A percentile compares a stretch with the other conserved stretches of the same genome.
These are phyloP conservation scores for Saguinus imperator DNA, from an alignment of 2,113 vertebrate species.

Conservation along the genomic window DNA sequence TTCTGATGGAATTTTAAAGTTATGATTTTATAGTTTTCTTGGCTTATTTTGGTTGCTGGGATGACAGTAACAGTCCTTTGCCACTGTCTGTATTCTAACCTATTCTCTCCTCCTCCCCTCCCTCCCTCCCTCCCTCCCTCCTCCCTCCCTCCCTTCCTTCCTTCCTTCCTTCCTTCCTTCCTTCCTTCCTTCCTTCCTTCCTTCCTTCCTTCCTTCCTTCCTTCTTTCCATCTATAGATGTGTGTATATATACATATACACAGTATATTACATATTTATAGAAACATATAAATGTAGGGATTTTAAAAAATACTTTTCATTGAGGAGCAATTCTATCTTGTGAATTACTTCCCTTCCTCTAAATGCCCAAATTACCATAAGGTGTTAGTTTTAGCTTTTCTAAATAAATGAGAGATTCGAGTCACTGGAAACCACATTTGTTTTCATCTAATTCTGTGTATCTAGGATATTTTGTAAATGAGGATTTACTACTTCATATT, in stretches of 20 bases:
- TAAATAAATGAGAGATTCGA: background rate
- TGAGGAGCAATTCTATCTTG: background rate
- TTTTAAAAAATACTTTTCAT: conserved; percentile 20
- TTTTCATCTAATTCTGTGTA: background rate
- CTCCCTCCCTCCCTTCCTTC: background rate
- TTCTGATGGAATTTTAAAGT: background rate
- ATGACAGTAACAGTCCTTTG: background rate
- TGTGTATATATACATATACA: background rate
- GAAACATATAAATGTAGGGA: background rate
- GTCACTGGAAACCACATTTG: conserved; percentile 12
- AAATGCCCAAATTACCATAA: background rate
- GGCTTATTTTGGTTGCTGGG: background rate
- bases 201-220: background rate
- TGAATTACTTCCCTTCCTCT: background rate
- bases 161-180: background rate
- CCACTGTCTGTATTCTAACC: background rate
- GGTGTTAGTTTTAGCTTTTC: background rate
- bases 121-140: background rate
- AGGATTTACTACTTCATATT: conserved; percentile 11
- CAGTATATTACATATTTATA: background rate
- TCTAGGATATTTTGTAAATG: conserved; percentile 30
- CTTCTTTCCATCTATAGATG: background rate
- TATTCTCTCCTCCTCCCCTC: background rate
- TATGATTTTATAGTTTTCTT: background rate
- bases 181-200: background rate